phyloP scores from a whole-genome alignment of 2,888 invertebrate species.

The Rugalucina vietnamica region DNA sequence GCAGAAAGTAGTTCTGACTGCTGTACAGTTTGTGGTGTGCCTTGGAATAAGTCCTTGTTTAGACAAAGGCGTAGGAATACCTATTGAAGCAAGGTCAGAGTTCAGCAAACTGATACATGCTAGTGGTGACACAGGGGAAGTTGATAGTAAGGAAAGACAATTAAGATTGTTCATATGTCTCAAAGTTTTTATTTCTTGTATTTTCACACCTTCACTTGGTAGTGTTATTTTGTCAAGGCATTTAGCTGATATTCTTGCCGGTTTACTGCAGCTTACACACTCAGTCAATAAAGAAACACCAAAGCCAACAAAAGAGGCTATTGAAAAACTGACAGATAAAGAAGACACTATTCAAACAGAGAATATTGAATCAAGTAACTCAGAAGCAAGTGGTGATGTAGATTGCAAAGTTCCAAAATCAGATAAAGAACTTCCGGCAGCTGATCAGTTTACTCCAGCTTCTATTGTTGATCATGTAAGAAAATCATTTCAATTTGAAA shows the following conservation, averaged over 20 bases:
- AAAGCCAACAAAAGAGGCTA: too few relatives aligned
- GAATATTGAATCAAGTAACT: too few relatives aligned
- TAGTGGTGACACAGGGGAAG: background rate
- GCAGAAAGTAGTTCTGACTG: conserved; percentile 87
- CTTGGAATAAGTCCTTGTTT: conserved; percentile 89
- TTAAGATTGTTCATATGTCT: conserved; percentile 65
- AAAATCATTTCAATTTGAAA: background rate
- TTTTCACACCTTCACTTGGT: conserved; percentile 83
- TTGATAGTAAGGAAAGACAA: conserved; percentile 38
- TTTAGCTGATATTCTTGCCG: conserved; percentile 88
- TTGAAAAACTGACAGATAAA: too few relatives aligned
- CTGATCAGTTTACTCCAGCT: conserved; percentile 34
- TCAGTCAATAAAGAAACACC: too few relatives aligned
- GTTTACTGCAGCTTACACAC: conserved; percentile 87
- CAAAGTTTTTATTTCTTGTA: conserved; percentile 64
- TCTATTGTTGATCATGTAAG: conserved; percentile 41
- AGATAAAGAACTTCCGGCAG: background rate
- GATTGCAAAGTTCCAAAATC: too few relatives aligned
- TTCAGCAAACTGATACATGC: conserved; percentile 65
- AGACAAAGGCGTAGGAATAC: conserved; percentile 88
- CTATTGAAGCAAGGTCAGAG: conserved; percentile 84
- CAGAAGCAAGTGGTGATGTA: too few relatives aligned
- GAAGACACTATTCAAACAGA: too few relatives aligned
- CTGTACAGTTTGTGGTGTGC: conserved; percentile 87
- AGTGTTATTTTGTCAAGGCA: conserved; percentile 86